Percentiles rank a stretch among this genome's conserved stretches.
These are phyloP conservation scores for Erebia epiphron DNA, from an alignment of 2,888 invertebrate genomes.

Conservation along the genomic window DNA sequence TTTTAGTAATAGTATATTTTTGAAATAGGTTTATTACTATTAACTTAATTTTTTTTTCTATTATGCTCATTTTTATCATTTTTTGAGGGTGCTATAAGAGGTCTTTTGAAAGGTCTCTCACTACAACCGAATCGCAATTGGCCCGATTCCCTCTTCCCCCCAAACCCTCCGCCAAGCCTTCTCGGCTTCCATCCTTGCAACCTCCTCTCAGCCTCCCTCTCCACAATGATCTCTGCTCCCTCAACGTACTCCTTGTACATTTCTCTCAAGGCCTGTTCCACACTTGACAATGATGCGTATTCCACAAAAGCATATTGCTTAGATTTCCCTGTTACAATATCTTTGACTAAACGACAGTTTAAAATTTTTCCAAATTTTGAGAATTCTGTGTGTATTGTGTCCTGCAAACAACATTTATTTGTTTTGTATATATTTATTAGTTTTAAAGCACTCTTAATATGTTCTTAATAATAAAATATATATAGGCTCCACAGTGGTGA, in stretches of 20 bases:
- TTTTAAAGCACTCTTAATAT: too few relatives aligned
- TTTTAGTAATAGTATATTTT: too few relatives aligned
- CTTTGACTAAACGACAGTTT: slow-evolving; percentile 86
- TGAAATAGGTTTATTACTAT: too few relatives aligned
- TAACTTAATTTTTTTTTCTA: not conserved
- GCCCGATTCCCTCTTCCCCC: slow-evolving; percentile 93
- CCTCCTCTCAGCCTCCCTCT: slow-evolving; percentile 88
- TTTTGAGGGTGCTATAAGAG: slow-evolving; percentile 58
- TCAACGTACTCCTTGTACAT: slow-evolving; percentile 85
- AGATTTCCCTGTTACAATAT: slow-evolving; percentile 92
- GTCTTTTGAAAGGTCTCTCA: slow-evolving; percentile 89
- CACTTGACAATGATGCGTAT: slow-evolving; percentile 84
- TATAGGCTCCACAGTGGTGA: too few relatives aligned
- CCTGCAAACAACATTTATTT: slow-evolving; percentile 58
- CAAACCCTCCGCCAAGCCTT: slow-evolving; percentile 93
- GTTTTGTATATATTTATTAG: not conserved
- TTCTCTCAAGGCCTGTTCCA: slow-evolving; percentile 84
- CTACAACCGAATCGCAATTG: slow-evolving; percentile 93
- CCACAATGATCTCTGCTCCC: slow-evolving; percentile 86
- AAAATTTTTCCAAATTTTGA: slow-evolving; percentile 86
- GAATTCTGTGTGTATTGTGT: slow-evolving; percentile 81
- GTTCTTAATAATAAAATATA: too few relatives aligned
- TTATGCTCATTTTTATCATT: slow-evolving; percentile 4
- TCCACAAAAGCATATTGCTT: slow-evolving; percentile 95
- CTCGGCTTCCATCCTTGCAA: slow-evolving; percentile 93